phyloP scores from a whole-genome alignment of 2,888 invertebrate genomes.

The Drosophila affinis region DNA sequence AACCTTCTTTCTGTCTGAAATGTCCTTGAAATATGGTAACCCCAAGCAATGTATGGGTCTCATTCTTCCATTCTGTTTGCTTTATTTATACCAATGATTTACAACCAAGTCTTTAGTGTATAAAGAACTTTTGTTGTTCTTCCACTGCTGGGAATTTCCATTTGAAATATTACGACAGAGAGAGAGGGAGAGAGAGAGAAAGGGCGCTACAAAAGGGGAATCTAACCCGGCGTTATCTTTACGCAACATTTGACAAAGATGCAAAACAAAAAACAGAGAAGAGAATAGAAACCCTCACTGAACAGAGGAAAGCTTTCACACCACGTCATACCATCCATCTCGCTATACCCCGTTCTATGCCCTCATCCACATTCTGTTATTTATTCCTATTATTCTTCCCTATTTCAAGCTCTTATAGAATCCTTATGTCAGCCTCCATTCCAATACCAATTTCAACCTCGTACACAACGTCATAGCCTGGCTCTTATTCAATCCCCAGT shows the following conservation, averaged over 20 bases:
- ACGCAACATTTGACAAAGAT: constrained; percentile 68
- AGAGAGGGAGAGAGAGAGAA: background rate
- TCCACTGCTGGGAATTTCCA: background rate
- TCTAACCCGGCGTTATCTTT: constrained; percentile 56
- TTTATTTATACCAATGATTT: background rate
- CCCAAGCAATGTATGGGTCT: background rate
- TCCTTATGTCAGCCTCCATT: background rate
- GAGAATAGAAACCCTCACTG: constrained; percentile 1
- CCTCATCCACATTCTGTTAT: constrained; percentile 4
- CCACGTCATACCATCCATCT: background rate
- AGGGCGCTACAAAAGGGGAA: constrained; percentile 4
- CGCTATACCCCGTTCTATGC: background rate
- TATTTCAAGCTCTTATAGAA: background rate
- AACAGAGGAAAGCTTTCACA: background rate
- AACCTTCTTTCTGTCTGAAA: background rate
- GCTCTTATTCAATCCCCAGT: background rate
- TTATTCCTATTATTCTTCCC: background rate
- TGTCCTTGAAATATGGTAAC: background rate
- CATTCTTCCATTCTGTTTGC: background rate
- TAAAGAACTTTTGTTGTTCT: constrained; percentile 52
- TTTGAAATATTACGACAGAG: background rate
- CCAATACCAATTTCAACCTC: background rate
- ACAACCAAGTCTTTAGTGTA: constrained; percentile 11
- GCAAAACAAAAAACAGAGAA: constrained; percentile 3
- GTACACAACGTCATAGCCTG: background rate